Conservation (phyloP, 2,888 invertebrate genomes). For the Tuta absoluta region DNA sequence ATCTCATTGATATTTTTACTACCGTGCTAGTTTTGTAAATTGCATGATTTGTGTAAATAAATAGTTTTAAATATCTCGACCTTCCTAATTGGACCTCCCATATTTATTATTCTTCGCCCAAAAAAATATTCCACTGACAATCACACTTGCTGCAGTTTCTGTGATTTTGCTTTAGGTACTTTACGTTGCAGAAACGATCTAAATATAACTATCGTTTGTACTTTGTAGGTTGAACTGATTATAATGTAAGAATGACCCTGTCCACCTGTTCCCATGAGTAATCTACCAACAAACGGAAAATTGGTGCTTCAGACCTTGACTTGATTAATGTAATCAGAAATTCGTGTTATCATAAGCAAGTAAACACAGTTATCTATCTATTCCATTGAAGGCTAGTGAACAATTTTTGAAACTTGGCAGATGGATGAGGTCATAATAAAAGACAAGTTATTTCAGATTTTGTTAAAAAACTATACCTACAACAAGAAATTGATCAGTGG, state of each 20-base stretch:
- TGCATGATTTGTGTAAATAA: slow-evolving; percentile 8
- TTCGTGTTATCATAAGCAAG: slow-evolving; percentile 5
- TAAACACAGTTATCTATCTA: slow-evolving; percentile 50
- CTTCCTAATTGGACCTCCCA: not conserved
- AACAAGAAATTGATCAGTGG: too few relatives aligned
- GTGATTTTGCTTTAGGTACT: not conserved
- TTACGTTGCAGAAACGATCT: not conserved
- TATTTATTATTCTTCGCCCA: not conserved
- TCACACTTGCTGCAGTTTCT: too few relatives aligned
- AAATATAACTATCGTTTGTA: too few relatives aligned
- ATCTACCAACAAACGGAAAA: slow-evolving; percentile 22
- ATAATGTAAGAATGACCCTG: slow-evolving; percentile 10
- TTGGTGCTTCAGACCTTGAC: slow-evolving; percentile 10
- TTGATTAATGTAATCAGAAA: slow-evolving; percentile 26
- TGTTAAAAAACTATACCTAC: too few relatives aligned
- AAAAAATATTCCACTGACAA: not conserved
- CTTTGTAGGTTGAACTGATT: not conserved
- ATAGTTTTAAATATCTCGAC: not conserved
- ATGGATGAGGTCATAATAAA: too few relatives aligned
- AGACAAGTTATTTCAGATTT: too few relatives aligned
- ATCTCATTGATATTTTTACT: slow-evolving; percentile 13
- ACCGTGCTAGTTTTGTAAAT: slow-evolving; percentile 3
- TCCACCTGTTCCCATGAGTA: slow-evolving; percentile 13
- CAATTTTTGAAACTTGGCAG: too few relatives aligned
- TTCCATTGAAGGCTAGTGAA: slow-evolving; percentile 42